Percentiles rank a stretch among this genome's conserved stretches.
phyloP scores from a whole-genome alignment of 2,888 invertebrate species.

The Lissocephala sabroskyi region DNA sequence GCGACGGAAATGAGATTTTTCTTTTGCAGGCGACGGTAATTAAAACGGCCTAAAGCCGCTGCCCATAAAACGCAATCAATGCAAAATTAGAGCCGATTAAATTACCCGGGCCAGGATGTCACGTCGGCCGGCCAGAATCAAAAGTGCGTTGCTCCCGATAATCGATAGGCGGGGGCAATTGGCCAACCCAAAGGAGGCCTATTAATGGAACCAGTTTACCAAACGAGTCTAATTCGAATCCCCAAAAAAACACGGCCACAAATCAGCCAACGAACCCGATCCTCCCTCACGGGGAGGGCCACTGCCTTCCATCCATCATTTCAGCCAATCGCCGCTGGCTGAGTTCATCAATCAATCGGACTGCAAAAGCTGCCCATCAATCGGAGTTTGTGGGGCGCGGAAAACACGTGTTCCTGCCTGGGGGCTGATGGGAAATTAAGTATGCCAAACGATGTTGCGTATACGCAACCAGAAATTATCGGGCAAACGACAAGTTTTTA shows the following conservation, averaged over 20 bases:
- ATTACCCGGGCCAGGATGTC: conserved; percentile 47
- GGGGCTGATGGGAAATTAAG: too few species aligned
- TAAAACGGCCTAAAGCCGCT: conserved; percentile 35
- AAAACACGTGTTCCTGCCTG: conserved; percentile 6
- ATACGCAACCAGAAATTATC: conserved; percentile 39
- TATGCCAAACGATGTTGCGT: conserved; percentile 57
- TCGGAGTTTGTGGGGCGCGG: too few species aligned
- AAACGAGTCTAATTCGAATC: background rate
- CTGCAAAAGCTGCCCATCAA: too few species aligned
- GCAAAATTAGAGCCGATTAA: conserved; percentile 40
- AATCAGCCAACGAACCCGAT: too few species aligned
- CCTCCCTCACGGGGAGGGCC: too few species aligned
- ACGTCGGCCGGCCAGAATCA: conserved; percentile 35
- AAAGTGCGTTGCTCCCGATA: conserved; percentile 36
- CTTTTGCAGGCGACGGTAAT: conserved; percentile 43
- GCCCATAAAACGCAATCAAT: conserved; percentile 46
- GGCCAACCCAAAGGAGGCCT: background rate
- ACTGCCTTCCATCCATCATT: too few species aligned
- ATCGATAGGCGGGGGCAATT: conserved; percentile 1
- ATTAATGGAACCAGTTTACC: conserved; percentile 33
- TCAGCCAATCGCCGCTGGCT: too few species aligned
- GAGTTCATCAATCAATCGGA: too few species aligned
- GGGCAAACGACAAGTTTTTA: conserved; percentile 54
- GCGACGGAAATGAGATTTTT: conserved; percentile 55
- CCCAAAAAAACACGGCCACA: too few species aligned